phyloP scores from a whole-genome alignment of 2,797 vertebrate genomes.

The Poeciliopsis infans region DNA sequence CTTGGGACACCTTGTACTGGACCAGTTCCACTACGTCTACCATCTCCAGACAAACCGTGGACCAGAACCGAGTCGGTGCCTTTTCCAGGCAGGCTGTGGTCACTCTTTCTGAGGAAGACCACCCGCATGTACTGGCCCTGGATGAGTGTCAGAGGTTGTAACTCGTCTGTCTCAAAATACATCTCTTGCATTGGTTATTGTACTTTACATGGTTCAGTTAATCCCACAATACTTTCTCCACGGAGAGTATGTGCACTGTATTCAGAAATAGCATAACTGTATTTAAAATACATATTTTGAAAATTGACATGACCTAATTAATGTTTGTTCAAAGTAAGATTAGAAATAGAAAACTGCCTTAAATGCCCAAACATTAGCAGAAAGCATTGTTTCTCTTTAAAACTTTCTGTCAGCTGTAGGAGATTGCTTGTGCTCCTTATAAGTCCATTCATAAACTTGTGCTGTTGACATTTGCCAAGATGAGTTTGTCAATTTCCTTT shows the following conservation, averaged over 20 bases:
- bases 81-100: conserved; percentile 89
- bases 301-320: not conserved
- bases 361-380: not conserved
- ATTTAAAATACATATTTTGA: not conserved
- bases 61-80: conserved; percentile 85
- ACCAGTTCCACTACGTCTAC: conserved; percentile 96
- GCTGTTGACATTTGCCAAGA: conserved; percentile 36
- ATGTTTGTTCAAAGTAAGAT: not conserved
- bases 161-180: not conserved
- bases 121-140: conserved; percentile 91
- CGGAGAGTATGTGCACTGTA: not conserved
- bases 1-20: conserved; percentile 97
- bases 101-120: conserved; percentile 94
- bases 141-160: conserved; percentile 96
- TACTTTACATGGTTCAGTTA: not conserved
- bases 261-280: not conserved
- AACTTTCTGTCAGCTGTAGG: not conserved
- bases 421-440: conserved; percentile 17
- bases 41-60: conserved; percentile 92
- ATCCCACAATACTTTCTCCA: not conserved
- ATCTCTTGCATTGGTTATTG: not conserved
- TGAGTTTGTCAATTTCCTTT: not conserved
- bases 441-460: conserved; percentile 35
- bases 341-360: not conserved
- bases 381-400: not conserved